Percentiles rank a stretch among this genome's conserved stretches.
Evolutionary conservation across 2,888 invertebrate species (phyloP).

Genomic region (Bembecia ichneumoniformis): DNA sequence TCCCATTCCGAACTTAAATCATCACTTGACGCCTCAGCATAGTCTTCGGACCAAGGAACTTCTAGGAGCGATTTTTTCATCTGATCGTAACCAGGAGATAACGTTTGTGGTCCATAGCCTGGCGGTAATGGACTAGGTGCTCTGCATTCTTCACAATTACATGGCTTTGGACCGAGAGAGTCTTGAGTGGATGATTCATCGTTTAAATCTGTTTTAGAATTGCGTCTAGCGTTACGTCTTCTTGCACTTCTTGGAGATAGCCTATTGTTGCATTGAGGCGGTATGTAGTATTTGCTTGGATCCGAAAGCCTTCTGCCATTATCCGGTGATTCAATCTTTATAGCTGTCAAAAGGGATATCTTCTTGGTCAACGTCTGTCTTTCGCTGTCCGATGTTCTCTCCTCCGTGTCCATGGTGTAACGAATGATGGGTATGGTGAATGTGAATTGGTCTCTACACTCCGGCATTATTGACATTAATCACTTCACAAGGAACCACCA

Average conservation of each 20-base stretch:
- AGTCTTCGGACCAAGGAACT: constrained; percentile 83
- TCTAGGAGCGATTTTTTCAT: constrained; percentile 83
- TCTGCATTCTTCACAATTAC: constrained; percentile 62
- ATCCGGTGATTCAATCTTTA: constrained; percentile 62
- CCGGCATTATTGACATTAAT: constrained; percentile 49
- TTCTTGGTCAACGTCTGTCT: constrained; percentile 53
- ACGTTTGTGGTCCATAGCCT: constrained; percentile 53
- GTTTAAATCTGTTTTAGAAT: constrained; percentile 41
- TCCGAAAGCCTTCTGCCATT: constrained; percentile 51
- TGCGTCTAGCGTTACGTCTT: constrained; percentile 48
- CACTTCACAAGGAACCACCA: constrained; percentile 36
- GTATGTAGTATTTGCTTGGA: constrained; percentile 55
- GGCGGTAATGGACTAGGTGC: constrained; percentile 68
- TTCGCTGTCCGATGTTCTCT: constrained; percentile 28
- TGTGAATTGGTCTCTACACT: constrained; percentile 59
- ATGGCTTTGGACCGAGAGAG: constrained; percentile 47
- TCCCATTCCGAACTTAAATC: constrained; percentile 95
- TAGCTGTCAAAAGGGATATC: constrained; percentile 56
- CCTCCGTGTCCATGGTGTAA: constrained; percentile 65
- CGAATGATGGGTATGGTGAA: constrained; percentile 62
- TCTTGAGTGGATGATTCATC: constrained; percentile 39
- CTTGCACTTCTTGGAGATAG: constrained; percentile 60
- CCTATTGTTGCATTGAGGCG: constrained; percentile 61
- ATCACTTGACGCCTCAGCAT: constrained; percentile 91
- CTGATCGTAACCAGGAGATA: constrained; percentile 82